phyloP scores from a whole-genome alignment of 92 coral and sea anemone genomes.

The Epizoanthus ramosus region DNA sequence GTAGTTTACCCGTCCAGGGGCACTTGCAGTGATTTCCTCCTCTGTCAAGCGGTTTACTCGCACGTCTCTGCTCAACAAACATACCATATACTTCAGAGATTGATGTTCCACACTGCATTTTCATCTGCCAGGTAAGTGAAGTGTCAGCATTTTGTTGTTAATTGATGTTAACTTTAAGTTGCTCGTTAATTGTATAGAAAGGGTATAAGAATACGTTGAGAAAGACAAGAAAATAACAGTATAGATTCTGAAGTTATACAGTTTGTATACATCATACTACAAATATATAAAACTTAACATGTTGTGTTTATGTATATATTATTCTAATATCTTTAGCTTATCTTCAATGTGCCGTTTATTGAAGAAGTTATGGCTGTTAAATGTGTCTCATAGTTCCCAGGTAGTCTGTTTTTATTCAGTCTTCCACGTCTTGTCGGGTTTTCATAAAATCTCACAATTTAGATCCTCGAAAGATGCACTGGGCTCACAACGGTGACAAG shows the following conservation, averaged over 20 bases:
- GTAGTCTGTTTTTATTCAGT: not conserved
- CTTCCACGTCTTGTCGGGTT: not conserved
- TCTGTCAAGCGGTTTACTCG: not conserved
- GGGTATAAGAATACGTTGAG: not conserved
- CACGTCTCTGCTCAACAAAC: not conserved
- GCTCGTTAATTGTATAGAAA: not conserved
- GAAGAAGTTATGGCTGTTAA: not conserved
- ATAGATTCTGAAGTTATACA: not conserved
- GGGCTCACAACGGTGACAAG: not conserved
- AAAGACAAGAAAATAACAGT: not conserved
- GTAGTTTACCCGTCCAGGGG: not conserved
- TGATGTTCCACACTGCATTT: conserved; percentile 22
- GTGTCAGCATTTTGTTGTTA: not conserved
- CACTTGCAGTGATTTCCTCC: conserved; percentile 15
- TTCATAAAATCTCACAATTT: too few relatives aligned
- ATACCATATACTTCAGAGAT: not conserved
- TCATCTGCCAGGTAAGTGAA: conserved; percentile 16
- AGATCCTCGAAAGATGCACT: too few relatives aligned
- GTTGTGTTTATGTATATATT: not conserved
- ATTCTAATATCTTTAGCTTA: not conserved
- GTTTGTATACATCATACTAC: not conserved
- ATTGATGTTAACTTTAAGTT: not conserved
- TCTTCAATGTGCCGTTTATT: not conserved
- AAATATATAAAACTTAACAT: not conserved
- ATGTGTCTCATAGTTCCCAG: not conserved